A percentile compares a stretch with the other conserved stretches of the same genome.
Conservation (phyloP, 2,797 vertebrate species). For the Antrozous pallidus region DNA sequence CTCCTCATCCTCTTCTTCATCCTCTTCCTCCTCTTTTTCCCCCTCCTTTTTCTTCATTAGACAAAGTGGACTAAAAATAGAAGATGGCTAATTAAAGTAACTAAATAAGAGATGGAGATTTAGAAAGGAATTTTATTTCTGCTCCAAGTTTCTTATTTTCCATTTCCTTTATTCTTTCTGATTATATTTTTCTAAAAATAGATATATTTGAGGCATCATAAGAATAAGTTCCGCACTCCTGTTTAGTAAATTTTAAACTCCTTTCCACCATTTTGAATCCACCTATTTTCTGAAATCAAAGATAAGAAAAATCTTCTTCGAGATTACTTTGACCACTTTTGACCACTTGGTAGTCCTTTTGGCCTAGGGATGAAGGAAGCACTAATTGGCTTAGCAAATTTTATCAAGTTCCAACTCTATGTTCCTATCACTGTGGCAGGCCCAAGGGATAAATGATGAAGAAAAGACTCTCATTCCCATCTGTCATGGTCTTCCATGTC, state of each 20-base stretch:
- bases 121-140: constrained; percentile 1
- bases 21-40: neutral
- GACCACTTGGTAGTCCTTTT: neutral
- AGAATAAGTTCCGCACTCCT: neutral
- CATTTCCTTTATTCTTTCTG: neutral
- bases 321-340: neutral
- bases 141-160: neutral
- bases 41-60: neutral
- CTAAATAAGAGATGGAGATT: neutral
- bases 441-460: neutral
- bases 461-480: neutral
- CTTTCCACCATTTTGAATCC: neutral
- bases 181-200: constrained; percentile 33
- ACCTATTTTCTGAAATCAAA: neutral
- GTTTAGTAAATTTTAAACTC: neutral
- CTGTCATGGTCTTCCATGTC: neutral
- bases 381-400: neutral
- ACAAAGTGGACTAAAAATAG: neutral
- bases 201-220: neutral
- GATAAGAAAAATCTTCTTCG: neutral
- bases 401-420: neutral
- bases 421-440: neutral
- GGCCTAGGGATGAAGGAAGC: neutral
- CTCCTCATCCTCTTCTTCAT: no score
- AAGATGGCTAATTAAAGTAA: neutral